Evolutionary conservation across 2,797 vertebrate species (phyloP).

Genomic region (Menidia menidia): DNA sequence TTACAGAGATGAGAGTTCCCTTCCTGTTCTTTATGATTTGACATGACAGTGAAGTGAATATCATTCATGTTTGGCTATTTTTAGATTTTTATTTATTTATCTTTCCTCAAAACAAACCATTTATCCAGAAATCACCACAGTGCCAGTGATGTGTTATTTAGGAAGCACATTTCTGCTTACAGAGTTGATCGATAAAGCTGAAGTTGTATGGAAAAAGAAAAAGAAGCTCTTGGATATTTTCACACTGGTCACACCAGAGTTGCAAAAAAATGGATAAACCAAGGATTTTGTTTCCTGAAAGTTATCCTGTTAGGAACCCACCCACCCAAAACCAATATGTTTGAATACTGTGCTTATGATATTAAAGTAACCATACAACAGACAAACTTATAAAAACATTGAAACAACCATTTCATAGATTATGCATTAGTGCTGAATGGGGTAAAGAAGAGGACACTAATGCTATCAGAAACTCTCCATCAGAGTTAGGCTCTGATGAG

Average conservation of each 20-base stretch:
- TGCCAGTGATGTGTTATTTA: neutral
- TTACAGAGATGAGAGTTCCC: neutral
- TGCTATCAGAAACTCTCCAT: neutral
- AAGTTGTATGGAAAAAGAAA: neutral
- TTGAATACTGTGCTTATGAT: neutral
- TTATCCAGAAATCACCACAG: neutral
- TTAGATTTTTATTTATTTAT: neutral
- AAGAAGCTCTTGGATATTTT: conserved; percentile 16
- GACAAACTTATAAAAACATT: too few relatives aligned
- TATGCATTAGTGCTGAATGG: neutral
- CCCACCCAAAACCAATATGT: neutral
- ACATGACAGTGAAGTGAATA: neutral
- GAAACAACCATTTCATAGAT: neutral
- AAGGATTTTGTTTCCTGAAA: too few relatives aligned
- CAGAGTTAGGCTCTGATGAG: neutral
- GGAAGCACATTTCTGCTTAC: neutral
- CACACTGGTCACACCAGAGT: conserved; percentile 21
- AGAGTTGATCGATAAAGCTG: neutral
- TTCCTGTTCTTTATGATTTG: neutral
- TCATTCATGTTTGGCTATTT: neutral
- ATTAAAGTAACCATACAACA: neutral
- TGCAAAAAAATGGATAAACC: too few relatives aligned
- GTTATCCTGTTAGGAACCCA: too few relatives aligned
- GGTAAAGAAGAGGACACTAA: neutral
- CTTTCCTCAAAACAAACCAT: neutral